Evolutionary conservation across 1,140 invertebrate genomes (phyloP).

Genomic region (Gryon sp.): DNA sequence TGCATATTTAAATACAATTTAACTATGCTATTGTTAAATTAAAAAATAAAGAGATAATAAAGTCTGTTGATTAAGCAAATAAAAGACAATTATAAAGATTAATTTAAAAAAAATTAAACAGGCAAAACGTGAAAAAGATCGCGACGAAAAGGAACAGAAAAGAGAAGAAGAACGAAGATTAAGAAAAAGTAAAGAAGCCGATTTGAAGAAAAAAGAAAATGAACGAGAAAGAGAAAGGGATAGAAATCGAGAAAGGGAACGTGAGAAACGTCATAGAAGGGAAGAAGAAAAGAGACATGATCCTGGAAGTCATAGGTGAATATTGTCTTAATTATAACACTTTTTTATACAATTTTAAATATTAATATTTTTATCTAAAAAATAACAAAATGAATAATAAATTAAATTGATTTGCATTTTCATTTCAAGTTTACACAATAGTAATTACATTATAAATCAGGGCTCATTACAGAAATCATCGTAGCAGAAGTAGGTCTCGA

Average conservation of each 20-base stretch:
- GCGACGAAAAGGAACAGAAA: slow-evolving; percentile 83
- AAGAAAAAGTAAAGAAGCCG: slow-evolving; percentile 77
- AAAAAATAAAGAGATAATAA: slow-evolving; percentile 3
- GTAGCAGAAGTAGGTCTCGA: slow-evolving; percentile 76
- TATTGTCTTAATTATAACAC: slow-evolving; percentile 1
- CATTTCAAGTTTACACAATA: not conserved
- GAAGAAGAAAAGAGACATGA: slow-evolving; percentile 77
- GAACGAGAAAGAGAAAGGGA: slow-evolving; percentile 74
- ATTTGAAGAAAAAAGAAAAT: slow-evolving; percentile 72
- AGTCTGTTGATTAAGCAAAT: no score
- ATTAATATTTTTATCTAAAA: not conserved
- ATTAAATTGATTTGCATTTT: not conserved
- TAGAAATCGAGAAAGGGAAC: slow-evolving; percentile 69
- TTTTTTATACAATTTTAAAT: no score
- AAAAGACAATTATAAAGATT: not conserved
- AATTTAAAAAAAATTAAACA: slow-evolving; percentile 8
- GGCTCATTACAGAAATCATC: slow-evolving; percentile 74
- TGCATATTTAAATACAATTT: no score
- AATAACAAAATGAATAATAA: slow-evolving; percentile 5
- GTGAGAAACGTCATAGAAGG: slow-evolving; percentile 76
- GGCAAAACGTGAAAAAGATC: slow-evolving; percentile 83
- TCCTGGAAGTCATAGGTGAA: slow-evolving; percentile 69
- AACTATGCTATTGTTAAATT: slow-evolving; percentile 14
- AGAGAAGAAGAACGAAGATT: slow-evolving; percentile 83
- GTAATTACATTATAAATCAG: slow-evolving; percentile 5